A percentile compares a stretch with the other conserved stretches of the same genome.
Conservation (phyloP, 2,113 vertebrate species). For the Galeopterus variegatus region DNA sequence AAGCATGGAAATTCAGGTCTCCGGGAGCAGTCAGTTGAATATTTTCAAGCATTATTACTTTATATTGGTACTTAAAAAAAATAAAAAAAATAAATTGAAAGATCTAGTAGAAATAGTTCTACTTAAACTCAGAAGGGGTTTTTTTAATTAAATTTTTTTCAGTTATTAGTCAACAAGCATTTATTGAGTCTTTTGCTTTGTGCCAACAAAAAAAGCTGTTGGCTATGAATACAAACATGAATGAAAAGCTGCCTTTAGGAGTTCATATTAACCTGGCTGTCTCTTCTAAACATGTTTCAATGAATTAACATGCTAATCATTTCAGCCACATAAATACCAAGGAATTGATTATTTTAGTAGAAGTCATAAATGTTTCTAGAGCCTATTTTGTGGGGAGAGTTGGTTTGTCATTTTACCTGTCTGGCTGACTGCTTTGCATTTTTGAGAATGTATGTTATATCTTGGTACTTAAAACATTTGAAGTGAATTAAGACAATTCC, state of each 20-base stretch:
- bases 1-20: conserved; percentile 15
- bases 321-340: background rate
- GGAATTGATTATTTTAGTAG: background rate
- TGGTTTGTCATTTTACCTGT: conserved; percentile 19
- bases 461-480: conserved; percentile 40
- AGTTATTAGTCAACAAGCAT: background rate
- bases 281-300: background rate
- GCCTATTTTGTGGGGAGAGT: background rate
- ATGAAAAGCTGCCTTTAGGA: background rate
- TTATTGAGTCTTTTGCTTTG: conserved; percentile 17
- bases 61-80: conserved; percentile 1
- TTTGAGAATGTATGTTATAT: conserved; percentile 47
- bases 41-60: conserved; percentile 42
- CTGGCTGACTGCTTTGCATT: background rate
- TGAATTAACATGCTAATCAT: conserved; percentile 52
- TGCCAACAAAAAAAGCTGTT: background rate
- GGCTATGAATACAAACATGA: background rate
- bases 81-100: no score
- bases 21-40: background rate
- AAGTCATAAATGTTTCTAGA: background rate
- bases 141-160: no score
- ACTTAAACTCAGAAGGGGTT: conserved; percentile 16
- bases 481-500: background rate
- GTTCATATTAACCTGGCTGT: background rate
- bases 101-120: conserved; percentile 4